Evolutionary conservation across 2,113 vertebrate genomes (phyloP), one percentile per base, ranked within the genome.

Genomic region (Gavialis gangeticus): DNA sequence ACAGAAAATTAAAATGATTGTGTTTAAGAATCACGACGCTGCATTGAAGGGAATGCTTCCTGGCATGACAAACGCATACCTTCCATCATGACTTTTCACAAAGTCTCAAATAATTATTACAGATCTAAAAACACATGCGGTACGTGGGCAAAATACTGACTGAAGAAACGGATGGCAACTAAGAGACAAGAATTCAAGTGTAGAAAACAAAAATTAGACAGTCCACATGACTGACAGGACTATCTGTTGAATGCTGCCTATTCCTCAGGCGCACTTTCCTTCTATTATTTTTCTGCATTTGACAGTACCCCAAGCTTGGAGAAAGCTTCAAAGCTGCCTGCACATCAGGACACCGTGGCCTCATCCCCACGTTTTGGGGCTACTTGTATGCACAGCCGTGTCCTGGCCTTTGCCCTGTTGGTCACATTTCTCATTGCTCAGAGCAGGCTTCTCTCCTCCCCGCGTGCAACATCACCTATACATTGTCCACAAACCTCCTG

Each of bases 1-100:
- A 79, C 95, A 85, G 79, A 85, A 94, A 91, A 87, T 85, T 90
- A 95, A 95, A 93, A 95, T 94, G 94, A 92, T 78, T 93, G 82
- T 95, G 92, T 54, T 82, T 94, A 95, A 88, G 83, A 90, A 89
- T 95, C 93, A 82, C 94, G 96, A 95, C 94, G 93, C 37, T 46
- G 95, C 95, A 94, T 93, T 64, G 84, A 81, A 85, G 85, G 79
- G 94, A 84, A 30, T 64, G 1, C 34, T 64, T 89, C 85, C 92
- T 87, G 88, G 55, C 87, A 82, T 79, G 58, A 94, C 85, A 92
- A 46, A 85, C 79, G 84, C 73, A 6, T 11, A 83, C 96, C 93
- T 96, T 95, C 95, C 82, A 91, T 95, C 93, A 84, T 94, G 93
- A 56, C 82, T 93, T 89, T 89, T 78, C 90, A 84, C 80, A n/a